Base-by-base conservation (phyloP, 2,797 vertebrate species). In the Carduelis carduelis region DNA sequence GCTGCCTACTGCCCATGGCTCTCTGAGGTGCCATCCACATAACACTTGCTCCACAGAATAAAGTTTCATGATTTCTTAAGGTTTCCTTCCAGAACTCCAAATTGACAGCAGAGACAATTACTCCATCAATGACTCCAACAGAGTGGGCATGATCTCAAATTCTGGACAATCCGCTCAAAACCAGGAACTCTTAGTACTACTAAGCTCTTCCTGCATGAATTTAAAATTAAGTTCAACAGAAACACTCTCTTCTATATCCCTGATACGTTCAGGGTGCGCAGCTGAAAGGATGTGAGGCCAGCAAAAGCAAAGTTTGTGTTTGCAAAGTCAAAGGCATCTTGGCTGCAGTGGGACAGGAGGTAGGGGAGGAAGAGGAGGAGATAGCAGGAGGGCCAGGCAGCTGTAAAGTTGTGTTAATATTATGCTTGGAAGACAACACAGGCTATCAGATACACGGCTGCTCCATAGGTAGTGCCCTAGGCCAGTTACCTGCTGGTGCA, bases 361-460 rank as follows among this genome's bases (percentile, higher is more conserved):
- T 3, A 6, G 57, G 9, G 41, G 22, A 91, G 64, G 26, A 91
- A 80, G 49, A 87, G 39, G 27, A 90, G 55, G 49, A 87, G 75
- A 53, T 21, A 83, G 74, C 26, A 77, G 74, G 34, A 85, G n/a
- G 35, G 35, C 47, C 2, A 0, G 41, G 49, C 76, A 91, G 57
- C 60, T 39, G 46, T 61, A 28, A 89, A 70, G 41, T 63, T 80
- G 18, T 71, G 24, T 64, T 79, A 93, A 64, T 65, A 57, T 78
- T 93, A 63, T 81, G 50, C 69, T 95, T 94, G 84, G 79, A 89
- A 83, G 80, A 74, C 20, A 61, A 13, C 50, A 71, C 20, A 17
- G n/a, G 72, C 79, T 23, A 32, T 78, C 57, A 71, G 71, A 60
- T 47, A 27, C 0, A 6, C 0, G 2, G n/a, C 39, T 1, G 2